phyloP scores from a whole-genome alignment of 2,797 vertebrate genomes.

The Centropyge bicolor region DNA sequence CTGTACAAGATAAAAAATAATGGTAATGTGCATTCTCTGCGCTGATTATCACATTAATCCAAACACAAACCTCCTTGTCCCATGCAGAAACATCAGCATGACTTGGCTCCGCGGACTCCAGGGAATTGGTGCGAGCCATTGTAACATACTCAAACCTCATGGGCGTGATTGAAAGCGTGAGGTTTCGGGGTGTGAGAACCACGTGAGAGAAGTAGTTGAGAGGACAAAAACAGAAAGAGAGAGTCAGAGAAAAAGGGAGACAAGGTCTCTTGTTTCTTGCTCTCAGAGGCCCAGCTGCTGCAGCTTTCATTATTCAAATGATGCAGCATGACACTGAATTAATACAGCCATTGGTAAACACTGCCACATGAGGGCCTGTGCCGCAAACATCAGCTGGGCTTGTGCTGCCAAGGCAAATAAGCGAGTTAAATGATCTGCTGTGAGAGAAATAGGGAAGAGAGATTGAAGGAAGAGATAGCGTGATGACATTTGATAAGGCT shows the following conservation, averaged over 20 bases:
- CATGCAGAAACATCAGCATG: slow-evolving; percentile 63
- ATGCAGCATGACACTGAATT: slow-evolving; percentile 75
- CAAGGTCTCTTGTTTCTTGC: slow-evolving; percentile 73
- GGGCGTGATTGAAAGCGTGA: slow-evolving; percentile 78
- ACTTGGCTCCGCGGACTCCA: slow-evolving; percentile 67
- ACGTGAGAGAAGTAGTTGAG: slow-evolving; percentile 78
- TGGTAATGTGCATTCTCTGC: slow-evolving; percentile 44
- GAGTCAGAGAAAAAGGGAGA: slow-evolving; percentile 70
- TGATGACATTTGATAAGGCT: slow-evolving; percentile 30
- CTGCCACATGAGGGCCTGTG: slow-evolving; percentile 45
- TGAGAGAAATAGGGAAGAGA: slow-evolving; percentile 13
- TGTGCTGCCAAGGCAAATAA: slow-evolving; percentile 56
- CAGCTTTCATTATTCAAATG: slow-evolving; percentile 77
- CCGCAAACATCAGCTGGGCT: slow-evolving; percentile 57
- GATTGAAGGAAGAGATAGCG: slow-evolving; percentile 38
- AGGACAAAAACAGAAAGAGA: slow-evolving; percentile 75
- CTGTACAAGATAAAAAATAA: slow-evolving; percentile 28
- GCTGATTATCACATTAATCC: slow-evolving; percentile 68
- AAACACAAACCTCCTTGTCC: slow-evolving; percentile 78
- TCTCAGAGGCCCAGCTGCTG: slow-evolving; percentile 77
- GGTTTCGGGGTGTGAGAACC: slow-evolving; percentile 79
- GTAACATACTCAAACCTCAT: slow-evolving; percentile 70
- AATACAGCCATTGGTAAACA: slow-evolving; percentile 72
- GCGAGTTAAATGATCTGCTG: slow-evolving; percentile 47
- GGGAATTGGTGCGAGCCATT: slow-evolving; percentile 68